Evolutionary conservation across 2,797 vertebrate genomes (phyloP), one percentile per base, ranked within the genome.

Genomic region (Parambassis ranga): DNA sequence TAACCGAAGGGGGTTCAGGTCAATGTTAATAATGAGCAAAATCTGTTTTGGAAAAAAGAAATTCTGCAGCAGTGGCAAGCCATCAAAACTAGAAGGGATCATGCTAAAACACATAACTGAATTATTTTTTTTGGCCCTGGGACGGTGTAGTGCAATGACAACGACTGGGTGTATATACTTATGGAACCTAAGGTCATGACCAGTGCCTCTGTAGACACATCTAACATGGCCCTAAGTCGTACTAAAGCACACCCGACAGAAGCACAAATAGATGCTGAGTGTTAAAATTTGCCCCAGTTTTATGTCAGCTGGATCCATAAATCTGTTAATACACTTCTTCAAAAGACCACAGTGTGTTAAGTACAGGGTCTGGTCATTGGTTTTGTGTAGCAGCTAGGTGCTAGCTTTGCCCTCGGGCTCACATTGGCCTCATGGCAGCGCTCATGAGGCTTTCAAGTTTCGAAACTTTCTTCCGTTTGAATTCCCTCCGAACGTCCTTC

Each of bases 61-160:
- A 48, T 23, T 38, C 23, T 42, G 22, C 18, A 38, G 28, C 18
- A 24, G 1, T 56, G 10, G 32, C 10, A 10, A 0, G 2, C 6
- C 51, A 10, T 11, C 16, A 35, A 18, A 66, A 24, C 3, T 3
- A 35, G 26, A 71, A 19, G 6, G 30, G 26, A 52, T 50, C 46
- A 13, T 46, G 55, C 65, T 31, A 33, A 50, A 75, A 68, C 70
- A 68, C 18, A 57, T 56, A 41, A 44, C 23, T 67, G 55, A 82
- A 37, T 77, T 57, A 53, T 39, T 35, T 60, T 35, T 60, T 41
- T 49, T 52, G 44, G 77, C 27, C 18, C 1, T 2, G 50, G 19
- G 22, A 53, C 38, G 9, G 7, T 15, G 9, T 28, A 2, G 14
- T 30, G 48, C 47, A 38, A 47, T 61, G 49, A 51, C 76, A 0